Base-by-base conservation (phyloP, 2,113 vertebrate genomes). In the Takifugu flavidus region DNA sequence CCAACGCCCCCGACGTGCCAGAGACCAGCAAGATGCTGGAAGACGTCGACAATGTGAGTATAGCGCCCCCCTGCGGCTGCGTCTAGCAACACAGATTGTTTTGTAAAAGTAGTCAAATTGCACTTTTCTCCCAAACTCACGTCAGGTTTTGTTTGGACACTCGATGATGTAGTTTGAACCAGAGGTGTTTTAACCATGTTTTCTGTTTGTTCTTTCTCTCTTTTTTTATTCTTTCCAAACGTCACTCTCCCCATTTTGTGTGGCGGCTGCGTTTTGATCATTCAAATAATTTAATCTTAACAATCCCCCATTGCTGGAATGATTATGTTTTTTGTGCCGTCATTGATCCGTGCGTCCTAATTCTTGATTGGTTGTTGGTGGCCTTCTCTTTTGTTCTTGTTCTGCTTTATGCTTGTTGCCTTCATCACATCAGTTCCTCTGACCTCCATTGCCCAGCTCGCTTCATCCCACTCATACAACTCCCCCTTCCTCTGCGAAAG, bases 21-120 rank as follows among this genome's bases (percentile, higher is more conserved):
- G 96, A 98, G 87, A 95, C 92, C 79, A 92, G 93, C 51, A 92
- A 93, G 82, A 97, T 97, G 94, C 90, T 98, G 14, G 95, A 98
- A 70, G 96, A 97, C 77, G 92, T 94, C 0, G 95, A 96, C 83
- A 94, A 92, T 65, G 97, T 99, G 89, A 93, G 97, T 96, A 87
- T 26, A 51, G 62, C 59, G 27, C 47, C 79, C 65, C 51, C 3
- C 49, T 8, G 50, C 61, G 67, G 65, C 55, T 27, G 50, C 28
- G 27, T 5, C 4, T 45, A 61, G 25, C 10, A 29, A 1, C 15
- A 31, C 75, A 45, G 13, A n/a, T 3, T 56, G 34, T 47, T 39
- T 42, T 54, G 25, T 44, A 42, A 49, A 65, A 47, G 25, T 1
- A 43, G 20, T 46, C 14, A 44, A 15, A 14, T 56, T 65, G 68